Evolutionary conservation across 1,140 invertebrate genomes (phyloP).

Genomic region (Pentalonia nigronervosa): DNA sequence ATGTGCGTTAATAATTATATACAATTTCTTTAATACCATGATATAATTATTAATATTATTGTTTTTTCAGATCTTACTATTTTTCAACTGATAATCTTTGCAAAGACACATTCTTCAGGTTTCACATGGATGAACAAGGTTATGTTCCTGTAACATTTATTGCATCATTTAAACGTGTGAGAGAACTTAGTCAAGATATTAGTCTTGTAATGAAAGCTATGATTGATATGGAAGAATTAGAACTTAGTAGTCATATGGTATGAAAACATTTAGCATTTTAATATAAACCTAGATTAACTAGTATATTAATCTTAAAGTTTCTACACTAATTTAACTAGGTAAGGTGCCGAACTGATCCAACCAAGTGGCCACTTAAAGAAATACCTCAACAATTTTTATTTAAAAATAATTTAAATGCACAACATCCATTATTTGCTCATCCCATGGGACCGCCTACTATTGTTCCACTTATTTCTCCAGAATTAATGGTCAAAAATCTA

Average conservation of each 20-base stretch:
- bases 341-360: slow-evolving; percentile 79
- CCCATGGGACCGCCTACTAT: slow-evolving; percentile 59
- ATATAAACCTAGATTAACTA: neutral
- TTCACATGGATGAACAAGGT: slow-evolving; percentile 95
- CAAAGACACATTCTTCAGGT: slow-evolving; percentile 93
- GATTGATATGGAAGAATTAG: slow-evolving; percentile 80
- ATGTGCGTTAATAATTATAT: slow-evolving; percentile 43
- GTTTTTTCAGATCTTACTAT: slow-evolving; percentile 92
- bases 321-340: slow-evolving; percentile 68
- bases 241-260: slow-evolving; percentile 82
- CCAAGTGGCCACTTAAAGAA: slow-evolving; percentile 72
- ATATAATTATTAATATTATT: slow-evolving; percentile 48
- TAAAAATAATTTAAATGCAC: slow-evolving; percentile 53
- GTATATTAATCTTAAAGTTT: neutral
- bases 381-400: slow-evolving; percentile 56
- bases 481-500: slow-evolving; percentile 58
- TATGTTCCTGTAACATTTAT: slow-evolving; percentile 92
- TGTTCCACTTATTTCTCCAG: slow-evolving; percentile 53
- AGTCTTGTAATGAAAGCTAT: slow-evolving; percentile 83
- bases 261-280: neutral
- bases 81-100: slow-evolving; percentile 97
- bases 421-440: slow-evolving; percentile 61
- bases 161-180: slow-evolving; percentile 93
- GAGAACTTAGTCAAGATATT: slow-evolving; percentile 85
- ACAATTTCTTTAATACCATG: neutral